These are phyloP conservation scores for Setophaga kirtlandii DNA, from an alignment of 2,113 vertebrate genomes.

Conservation along the genomic window DNA sequence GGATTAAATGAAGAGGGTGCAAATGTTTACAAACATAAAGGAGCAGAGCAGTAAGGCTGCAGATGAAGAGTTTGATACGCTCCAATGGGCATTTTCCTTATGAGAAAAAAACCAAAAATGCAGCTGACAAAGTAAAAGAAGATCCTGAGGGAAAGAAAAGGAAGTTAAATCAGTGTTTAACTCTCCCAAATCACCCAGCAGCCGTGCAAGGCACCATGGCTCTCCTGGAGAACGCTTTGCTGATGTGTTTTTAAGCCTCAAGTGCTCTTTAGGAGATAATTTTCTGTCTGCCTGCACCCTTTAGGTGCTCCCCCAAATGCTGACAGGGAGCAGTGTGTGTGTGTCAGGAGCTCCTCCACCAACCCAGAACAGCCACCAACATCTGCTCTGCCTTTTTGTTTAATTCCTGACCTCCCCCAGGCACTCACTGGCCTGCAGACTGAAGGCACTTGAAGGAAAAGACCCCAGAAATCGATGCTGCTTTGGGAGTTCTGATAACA, in stretches of 20 bases:
- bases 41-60: background rate
- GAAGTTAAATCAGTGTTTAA: background rate
- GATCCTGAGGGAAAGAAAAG: background rate
- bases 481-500: background rate
- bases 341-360: background rate
- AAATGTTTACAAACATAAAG: constrained; percentile 37
- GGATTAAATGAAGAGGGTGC: constrained; percentile 24
- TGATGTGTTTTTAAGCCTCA: background rate
- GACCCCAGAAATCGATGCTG: background rate
- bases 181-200: background rate
- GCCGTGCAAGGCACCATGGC: background rate
- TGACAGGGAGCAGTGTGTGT: accelerated
- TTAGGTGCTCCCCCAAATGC: background rate
- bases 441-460: background rate
- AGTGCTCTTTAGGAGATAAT: accelerated
- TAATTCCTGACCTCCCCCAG: background rate
- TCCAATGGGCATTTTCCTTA: background rate
- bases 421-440: background rate
- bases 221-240: background rate
- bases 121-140: constrained; percentile 1
- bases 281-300: background rate
- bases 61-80: background rate
- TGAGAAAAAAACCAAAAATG: background rate
- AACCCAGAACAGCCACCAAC: background rate
- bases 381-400: background rate